These are phyloP conservation scores for Ormia ochracea DNA, from an alignment of 2,888 invertebrate genomes.

Conservation along the genomic window DNA sequence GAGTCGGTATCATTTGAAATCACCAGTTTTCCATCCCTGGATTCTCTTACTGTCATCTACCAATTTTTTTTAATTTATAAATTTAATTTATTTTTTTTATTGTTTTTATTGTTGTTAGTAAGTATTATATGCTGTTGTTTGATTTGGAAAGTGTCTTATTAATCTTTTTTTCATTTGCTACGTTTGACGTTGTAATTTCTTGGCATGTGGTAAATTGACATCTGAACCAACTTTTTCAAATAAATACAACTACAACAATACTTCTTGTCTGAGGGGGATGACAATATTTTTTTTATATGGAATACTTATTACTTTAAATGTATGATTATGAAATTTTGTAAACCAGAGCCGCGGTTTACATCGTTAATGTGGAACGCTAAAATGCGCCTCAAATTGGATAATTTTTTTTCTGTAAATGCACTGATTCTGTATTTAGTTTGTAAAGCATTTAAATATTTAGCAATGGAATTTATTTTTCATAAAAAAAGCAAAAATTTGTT, in stretches of 20 bases:
- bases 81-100: too few species aligned
- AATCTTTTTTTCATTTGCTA: neutral
- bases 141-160: conserved; percentile 1
- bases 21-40: conserved; percentile 3
- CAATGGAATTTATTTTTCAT: too few species aligned
- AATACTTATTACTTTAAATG: conserved; percentile 1
- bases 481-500: too few species aligned
- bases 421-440: too few species aligned
- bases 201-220: conserved; percentile 26
- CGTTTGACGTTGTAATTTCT: conserved; percentile 11
- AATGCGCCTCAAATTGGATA: conserved; percentile 7
- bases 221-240: neutral
- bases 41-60: neutral
- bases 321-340: neutral
- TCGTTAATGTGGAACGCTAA: conserved; percentile 6
- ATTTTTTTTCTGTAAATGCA: too few species aligned
- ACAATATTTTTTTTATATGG: neutral
- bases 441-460: too few species aligned
- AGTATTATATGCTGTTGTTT: conserved; percentile 46
- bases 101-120: conserved; percentile 17
- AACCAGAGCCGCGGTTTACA: neutral
- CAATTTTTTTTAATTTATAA: neutral
- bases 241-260: neutral
- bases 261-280: conserved; percentile 39
- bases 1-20: too few species aligned